Conservation (phyloP, 1,140 invertebrate species). For the Bombus sibiricus region DNA sequence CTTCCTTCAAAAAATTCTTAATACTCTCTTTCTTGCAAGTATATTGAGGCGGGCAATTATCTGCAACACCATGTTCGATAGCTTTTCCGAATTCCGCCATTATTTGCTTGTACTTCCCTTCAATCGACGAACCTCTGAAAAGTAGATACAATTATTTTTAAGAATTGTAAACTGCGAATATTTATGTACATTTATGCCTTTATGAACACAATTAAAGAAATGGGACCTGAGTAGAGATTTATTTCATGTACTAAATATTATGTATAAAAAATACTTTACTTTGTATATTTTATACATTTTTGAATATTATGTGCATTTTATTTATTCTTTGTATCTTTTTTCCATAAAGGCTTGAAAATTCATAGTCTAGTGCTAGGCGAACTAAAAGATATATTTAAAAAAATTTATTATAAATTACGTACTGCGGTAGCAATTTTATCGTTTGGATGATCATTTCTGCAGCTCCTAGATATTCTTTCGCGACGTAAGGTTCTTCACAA, state of each 20-base stretch:
- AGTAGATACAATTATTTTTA: not conserved
- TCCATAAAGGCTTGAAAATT: not conserved
- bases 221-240: no score
- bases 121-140: slow-evolving; percentile 63
- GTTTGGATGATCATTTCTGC: slow-evolving; percentile 89
- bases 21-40: slow-evolving; percentile 80
- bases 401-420: slow-evolving; percentile 62
- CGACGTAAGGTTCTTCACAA: slow-evolving; percentile 88
- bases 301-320: not conserved
- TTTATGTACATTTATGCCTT: not conserved
- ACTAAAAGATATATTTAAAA: no score
- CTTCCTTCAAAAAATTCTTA: slow-evolving; percentile 74
- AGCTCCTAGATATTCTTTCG: slow-evolving; percentile 88
- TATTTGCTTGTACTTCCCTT: slow-evolving; percentile 77
- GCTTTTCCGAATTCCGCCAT: slow-evolving; percentile 78
- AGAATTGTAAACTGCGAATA: not conserved
- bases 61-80: slow-evolving; percentile 76
- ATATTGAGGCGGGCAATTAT: slow-evolving; percentile 78
- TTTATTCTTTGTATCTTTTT: no score
- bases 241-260: no score
- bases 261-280: not conserved
- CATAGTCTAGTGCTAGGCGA: not conserved
- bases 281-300: not conserved
- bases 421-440: slow-evolving; percentile 88
- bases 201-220: not conserved